Conservation (phyloP, 2,113 vertebrate species). For the Ophthalmolycus amberensis region DNA sequence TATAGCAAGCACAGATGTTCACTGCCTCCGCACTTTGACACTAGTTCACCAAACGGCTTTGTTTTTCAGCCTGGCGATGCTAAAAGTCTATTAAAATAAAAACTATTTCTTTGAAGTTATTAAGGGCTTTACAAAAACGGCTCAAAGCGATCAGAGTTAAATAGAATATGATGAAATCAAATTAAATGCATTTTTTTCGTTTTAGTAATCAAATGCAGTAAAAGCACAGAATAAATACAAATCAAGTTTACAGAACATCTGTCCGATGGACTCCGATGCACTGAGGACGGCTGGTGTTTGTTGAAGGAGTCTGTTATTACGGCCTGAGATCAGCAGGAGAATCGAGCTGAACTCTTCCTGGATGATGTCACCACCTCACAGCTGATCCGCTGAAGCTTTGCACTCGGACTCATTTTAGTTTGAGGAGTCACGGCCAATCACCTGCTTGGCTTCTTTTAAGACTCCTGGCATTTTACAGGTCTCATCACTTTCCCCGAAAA, state of each 20-base stretch:
- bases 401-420: constrained; percentile 78
- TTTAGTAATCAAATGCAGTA: too few species aligned
- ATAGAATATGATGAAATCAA: too few species aligned
- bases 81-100: too few species aligned
- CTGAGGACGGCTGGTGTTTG: neutral
- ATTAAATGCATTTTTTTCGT: too few species aligned
- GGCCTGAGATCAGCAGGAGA: neutral
- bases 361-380: constrained; percentile 52
- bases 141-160: too few species aligned
- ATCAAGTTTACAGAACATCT: neutral
- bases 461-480: constrained; percentile 37
- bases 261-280: neutral
- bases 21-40: too few species aligned
- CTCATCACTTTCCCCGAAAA: constrained; percentile 47
- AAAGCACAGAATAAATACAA: too few species aligned
- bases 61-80: too few species aligned
- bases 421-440: constrained; percentile 48
- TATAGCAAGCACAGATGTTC: too few species aligned
- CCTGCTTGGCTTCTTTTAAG: constrained; percentile 58
- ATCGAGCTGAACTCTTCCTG: constrained; percentile 22
- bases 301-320: neutral
- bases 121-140: too few species aligned
- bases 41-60: too few species aligned
- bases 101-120: too few species aligned
- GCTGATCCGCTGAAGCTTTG: constrained; percentile 60